Conservation (phyloP, 2,113 vertebrate genomes). For the Pluvianellus socialis region DNA sequence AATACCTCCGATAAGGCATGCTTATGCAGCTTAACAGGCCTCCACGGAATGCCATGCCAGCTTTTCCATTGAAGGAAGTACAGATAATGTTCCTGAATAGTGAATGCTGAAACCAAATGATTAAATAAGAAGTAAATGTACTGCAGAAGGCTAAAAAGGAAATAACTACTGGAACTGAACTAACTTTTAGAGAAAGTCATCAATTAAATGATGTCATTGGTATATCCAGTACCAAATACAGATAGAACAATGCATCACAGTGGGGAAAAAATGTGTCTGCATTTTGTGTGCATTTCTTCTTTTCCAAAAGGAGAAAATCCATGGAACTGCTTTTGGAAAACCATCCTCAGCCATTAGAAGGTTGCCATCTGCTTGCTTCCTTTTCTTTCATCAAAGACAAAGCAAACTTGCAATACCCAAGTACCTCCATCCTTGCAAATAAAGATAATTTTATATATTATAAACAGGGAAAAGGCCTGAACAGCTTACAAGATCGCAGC, state of each 20-base stretch:
- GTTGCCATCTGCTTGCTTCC: background rate
- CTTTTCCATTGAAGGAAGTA: constrained; percentile 25
- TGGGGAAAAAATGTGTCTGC: background rate
- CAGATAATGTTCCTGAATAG: constrained; percentile 22
- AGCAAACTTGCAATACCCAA: background rate
- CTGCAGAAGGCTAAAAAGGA: background rate
- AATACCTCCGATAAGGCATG: constrained; percentile 24
- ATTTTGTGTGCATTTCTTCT: background rate
- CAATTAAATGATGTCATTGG: background rate
- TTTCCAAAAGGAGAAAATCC: background rate
- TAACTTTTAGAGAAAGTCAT: background rate
- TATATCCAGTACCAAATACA: background rate
- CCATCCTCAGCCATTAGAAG: background rate
- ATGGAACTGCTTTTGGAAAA: background rate
- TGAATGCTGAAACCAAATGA: background rate
- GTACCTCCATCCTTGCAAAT: background rate
- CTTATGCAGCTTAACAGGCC: background rate
- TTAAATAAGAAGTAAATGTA: background rate
- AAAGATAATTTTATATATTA: background rate
- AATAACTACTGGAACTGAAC: background rate
- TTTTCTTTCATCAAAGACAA: background rate
- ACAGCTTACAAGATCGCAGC: background rate
- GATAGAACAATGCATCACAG: background rate
- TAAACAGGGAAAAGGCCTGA: background rate
- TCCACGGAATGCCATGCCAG: constrained; percentile 7